Percentiles rank a stretch among this genome's conserved stretches.
These are phyloP conservation scores for Papilio polyxenes DNA, from an alignment of 1,140 invertebrate genomes.

Conservation along the genomic window DNA sequence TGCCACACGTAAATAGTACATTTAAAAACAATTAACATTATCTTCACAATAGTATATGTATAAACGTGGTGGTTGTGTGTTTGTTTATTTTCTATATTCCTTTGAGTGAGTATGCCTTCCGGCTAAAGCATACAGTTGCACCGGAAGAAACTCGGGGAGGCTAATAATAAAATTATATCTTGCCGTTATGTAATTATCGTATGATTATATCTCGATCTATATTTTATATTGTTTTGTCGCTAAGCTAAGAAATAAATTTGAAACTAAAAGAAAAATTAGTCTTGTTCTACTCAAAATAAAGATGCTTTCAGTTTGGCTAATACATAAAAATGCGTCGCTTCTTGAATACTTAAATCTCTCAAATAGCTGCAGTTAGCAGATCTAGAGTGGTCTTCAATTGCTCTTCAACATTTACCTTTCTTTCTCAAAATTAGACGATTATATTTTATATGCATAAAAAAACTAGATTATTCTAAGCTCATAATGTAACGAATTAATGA, in stretches of 20 bases:
- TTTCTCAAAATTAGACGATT: not conserved
- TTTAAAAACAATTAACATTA: not conserved
- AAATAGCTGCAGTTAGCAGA: not conserved
- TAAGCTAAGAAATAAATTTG: not conserved
- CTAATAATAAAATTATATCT: too few species aligned
- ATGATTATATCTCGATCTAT: not conserved
- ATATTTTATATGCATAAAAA: not conserved
- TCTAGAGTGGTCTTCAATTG: not conserved
- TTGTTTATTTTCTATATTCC: too few species aligned
- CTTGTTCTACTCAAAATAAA: not conserved
- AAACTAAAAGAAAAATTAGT: not conserved
- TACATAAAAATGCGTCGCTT: not conserved
- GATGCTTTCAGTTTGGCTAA: not conserved
- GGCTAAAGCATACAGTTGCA: not conserved
- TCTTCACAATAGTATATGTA: not conserved
- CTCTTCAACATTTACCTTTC: not conserved
- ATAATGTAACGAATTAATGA: not conserved
- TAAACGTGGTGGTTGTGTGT: not conserved
- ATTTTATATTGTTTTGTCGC: not conserved
- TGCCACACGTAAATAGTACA: too few species aligned
- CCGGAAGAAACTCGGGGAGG: not conserved
- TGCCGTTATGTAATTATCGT: not conserved
- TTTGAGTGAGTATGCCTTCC: not conserved
- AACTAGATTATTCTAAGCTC: not conserved
- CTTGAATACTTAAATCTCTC: slow-evolving; percentile 1